Conservation (phyloP, 2,888 invertebrate species). For the Drymonia ruficornis region DNA sequence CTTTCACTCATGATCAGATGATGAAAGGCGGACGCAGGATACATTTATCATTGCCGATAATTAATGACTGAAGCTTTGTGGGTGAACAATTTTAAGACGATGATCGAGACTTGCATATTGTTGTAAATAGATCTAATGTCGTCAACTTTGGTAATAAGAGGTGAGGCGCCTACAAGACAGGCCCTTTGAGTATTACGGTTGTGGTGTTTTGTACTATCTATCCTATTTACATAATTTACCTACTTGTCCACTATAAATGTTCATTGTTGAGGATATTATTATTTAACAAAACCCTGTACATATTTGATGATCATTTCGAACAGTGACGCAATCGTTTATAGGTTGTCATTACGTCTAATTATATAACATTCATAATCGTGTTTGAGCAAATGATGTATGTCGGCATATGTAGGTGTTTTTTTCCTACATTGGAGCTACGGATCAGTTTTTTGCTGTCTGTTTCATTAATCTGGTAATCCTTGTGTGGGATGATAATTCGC, state of each 20-base stretch:
- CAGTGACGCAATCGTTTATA: neutral
- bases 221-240: no score
- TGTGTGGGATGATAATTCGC: neutral
- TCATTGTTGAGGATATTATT: neutral
- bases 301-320: neutral
- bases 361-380: neutral
- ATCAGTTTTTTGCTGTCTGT: neutral
- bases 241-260: no score
- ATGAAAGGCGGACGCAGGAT: neutral
- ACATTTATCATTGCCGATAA: neutral
- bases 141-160: no score
- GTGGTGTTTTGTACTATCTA: no score
- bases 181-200: no score
- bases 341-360: slow-evolving; percentile 1
- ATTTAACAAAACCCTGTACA: neutral
- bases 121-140: no score
- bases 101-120: no score
- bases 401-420: neutral
- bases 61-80: neutral
- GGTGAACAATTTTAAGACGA: no score
- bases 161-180: no score
- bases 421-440: neutral
- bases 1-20: neutral
- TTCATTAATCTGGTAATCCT: neutral
- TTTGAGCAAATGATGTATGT: neutral